Evolutionary conservation across 2,113 vertebrate genomes (phyloP), one percentile per base, ranked within the genome.

Genomic region (Kryptolebias marmoratus): DNA sequence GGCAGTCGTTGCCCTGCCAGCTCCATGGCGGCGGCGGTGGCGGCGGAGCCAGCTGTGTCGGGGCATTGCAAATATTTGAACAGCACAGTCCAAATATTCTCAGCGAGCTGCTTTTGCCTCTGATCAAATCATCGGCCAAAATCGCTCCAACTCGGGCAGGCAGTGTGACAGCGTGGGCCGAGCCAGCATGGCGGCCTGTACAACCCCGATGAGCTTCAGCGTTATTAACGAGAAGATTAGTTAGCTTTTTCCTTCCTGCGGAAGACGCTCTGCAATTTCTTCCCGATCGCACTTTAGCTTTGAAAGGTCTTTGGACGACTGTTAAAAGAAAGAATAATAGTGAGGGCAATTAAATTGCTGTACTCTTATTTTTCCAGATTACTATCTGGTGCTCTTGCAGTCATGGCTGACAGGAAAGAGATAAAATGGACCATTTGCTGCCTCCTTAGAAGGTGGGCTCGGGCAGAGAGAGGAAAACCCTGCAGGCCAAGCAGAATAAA

Each of bases 31-130:
- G 4, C 36, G 91, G 85, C 85, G 92, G 93, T 88, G 82, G 83
- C 90, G 91, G 85, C 85, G 92, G 93, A 88, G 82, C 82, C 90
- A 88, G 80, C 90, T 88, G 90, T 91, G 93, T 93, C 91, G 93
- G 91, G 61, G 90, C 28, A 92, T 90, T 93, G 86, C 90, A 94
- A 93, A 96, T 95, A 95, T 95, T 96, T 96, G 95, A 96, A 95
- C 94, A 94, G 93, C 94, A 91, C 93, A 85, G 94, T 90, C 93
- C 94, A 94, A 94, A 94, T 92, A 90, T 65, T 89, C 77, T 84
- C 78, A 55, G 36, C 65, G 48, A 81, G 80, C 67, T 73, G 70
- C 81, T 83, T 82, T 79, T 3, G 7, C 73, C 81, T 64, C 32
- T 12, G 65, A 81, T 70, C 63, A 79, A 83, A 73, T 73, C 68